phyloP scores from a whole-genome alignment of 2,888 invertebrate species.

The Amphipyra berbera region DNA sequence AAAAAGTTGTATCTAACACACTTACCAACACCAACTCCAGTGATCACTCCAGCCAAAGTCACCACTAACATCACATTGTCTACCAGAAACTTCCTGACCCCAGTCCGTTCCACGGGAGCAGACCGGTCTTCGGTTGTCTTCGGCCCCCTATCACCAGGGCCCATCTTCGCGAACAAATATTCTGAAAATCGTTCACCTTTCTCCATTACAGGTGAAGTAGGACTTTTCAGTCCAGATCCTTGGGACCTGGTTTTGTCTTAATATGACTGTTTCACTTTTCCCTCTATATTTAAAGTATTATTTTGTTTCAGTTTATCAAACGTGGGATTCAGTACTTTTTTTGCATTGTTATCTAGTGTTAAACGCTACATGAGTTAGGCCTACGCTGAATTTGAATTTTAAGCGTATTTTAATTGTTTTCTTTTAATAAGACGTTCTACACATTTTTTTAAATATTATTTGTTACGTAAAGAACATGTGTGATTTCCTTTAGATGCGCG shows the following conservation, averaged over 20 bases:
- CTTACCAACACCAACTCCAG: conserved; percentile 93
- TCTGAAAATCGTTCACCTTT: conserved; percentile 93
- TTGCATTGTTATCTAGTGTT: conserved; percentile 29
- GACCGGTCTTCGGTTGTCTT: conserved; percentile 91
- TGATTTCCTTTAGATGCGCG: conserved; percentile 29
- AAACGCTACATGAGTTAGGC: conserved; percentile 38
- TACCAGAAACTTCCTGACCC: conserved; percentile 92
- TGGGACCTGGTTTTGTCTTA: conserved; percentile 59
- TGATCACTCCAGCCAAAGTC: conserved; percentile 94
- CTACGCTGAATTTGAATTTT: neutral
- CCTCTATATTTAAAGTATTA: conserved; percentile 32
- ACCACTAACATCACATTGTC: conserved; percentile 94
- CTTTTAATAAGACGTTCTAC: conserved; percentile 15
- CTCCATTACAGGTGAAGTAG: conserved; percentile 87
- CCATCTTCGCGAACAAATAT: conserved; percentile 95
- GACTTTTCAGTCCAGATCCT: conserved; percentile 71
- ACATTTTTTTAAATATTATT: conserved; percentile 27
- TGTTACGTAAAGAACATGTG: conserved; percentile 14
- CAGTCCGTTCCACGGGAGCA: conserved; percentile 92
- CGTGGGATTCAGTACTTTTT: conserved; percentile 28
- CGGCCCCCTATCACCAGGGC: conserved; percentile 91
- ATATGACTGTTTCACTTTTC: conserved; percentile 26
- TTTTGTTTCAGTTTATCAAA: conserved; percentile 28
- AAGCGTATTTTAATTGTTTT: conserved; percentile 5
- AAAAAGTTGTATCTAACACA: conserved; percentile 14